phyloP scores from a whole-genome alignment of 2,888 invertebrate species.

The Ornithoptera alexandrae region DNA sequence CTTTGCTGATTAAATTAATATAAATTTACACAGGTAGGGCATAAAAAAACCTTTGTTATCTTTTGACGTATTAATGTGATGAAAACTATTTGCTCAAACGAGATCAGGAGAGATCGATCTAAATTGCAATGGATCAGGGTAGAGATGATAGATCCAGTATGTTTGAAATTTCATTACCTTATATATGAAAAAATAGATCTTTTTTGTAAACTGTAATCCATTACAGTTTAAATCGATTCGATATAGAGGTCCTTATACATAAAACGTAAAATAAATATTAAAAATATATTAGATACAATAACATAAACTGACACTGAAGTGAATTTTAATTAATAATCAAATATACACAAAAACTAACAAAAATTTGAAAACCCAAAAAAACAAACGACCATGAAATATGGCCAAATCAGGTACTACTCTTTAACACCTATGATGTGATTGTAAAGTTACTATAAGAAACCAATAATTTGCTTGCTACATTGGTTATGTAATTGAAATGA shows the following conservation, averaged over 20 bases:
- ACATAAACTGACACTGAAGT: conserved; percentile 1
- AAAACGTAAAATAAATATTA: background rate
- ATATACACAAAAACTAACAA: background rate
- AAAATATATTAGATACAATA: conserved; percentile 3
- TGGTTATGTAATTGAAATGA: background rate
- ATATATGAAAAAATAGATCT: too few species aligned
- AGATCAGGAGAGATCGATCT: too few species aligned
- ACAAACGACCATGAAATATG: conserved; percentile 1
- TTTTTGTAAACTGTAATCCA: too few species aligned
- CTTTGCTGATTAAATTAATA: too few species aligned
- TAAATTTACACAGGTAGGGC: too few species aligned
- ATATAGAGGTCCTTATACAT: background rate
- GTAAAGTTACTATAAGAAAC: background rate
- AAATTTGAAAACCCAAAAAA: background rate
- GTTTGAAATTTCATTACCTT: too few species aligned
- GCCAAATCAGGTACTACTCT: background rate
- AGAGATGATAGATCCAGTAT: too few species aligned
- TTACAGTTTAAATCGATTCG: too few species aligned
- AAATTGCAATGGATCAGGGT: too few species aligned
- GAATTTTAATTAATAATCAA: background rate
- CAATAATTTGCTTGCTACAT: background rate
- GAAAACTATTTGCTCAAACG: too few species aligned
- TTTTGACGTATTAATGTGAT: too few species aligned
- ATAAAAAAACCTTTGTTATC: too few species aligned
- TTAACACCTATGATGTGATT: background rate